phyloP scores from a whole-genome alignment of 2,888 invertebrate genomes.

The Trichopoda pennipes region DNA sequence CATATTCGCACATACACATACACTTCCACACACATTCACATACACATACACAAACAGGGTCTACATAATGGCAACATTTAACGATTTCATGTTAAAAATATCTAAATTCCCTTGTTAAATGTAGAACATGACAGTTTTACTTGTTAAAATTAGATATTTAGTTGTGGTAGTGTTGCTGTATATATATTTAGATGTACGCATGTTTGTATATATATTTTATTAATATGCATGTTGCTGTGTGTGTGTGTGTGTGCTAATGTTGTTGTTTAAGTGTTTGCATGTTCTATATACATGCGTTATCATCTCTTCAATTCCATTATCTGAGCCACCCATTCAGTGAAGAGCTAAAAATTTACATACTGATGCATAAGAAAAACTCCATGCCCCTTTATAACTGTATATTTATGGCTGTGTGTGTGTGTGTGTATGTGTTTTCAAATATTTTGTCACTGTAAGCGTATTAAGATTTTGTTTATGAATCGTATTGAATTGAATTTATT shows the following conservation, averaged over 20 bases:
- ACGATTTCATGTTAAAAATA: conserved; percentile 21
- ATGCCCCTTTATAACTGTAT: not conserved
- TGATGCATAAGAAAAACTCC: not conserved
- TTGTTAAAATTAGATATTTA: not conserved
- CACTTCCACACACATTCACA: not conserved
- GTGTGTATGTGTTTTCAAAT: not conserved
- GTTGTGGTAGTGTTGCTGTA: not conserved
- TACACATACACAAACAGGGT: not conserved
- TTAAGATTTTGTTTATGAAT: conserved; percentile 20
- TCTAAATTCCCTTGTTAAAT: conserved; percentile 33
- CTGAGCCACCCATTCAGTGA: not conserved
- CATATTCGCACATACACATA: not conserved
- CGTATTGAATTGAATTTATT: conserved; percentile 22
- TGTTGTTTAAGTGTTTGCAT: conserved; percentile 39
- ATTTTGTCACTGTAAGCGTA: not conserved
- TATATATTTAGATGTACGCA: too few relatives aligned
- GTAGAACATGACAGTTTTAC: conserved; percentile 5
- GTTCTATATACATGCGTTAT: conserved; percentile 52
- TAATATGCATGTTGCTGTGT: not conserved
- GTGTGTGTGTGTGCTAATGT: conserved; percentile 3
- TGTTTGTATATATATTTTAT: not conserved
- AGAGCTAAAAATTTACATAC: too few relatives aligned
- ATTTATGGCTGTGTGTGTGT: not conserved
- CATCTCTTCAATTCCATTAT: conserved; percentile 28
- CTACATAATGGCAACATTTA: conserved; percentile 6